phyloP scores from a whole-genome alignment of 1,140 invertebrate genomes.

The Homalodisca vitripennis region DNA sequence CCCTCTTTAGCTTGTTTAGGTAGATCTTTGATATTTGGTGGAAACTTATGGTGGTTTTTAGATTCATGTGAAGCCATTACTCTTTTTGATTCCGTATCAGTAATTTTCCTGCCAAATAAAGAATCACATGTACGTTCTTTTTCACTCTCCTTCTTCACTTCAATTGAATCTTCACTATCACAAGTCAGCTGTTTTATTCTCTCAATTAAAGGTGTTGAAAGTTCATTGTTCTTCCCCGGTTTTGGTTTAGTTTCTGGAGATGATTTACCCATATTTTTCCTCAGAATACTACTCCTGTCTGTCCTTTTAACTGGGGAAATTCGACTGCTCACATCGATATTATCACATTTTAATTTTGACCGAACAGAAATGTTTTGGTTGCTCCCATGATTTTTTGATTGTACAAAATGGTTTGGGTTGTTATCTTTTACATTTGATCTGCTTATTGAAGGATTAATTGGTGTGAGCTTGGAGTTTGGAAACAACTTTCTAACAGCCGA shows the following conservation, averaged over 20 bases:
- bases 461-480: slow-evolving; percentile 56
- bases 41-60: background rate
- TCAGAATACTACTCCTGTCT: slow-evolving; percentile 69
- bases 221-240: slow-evolving; percentile 54
- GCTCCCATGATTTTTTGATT: slow-evolving; percentile 44
- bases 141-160: background rate
- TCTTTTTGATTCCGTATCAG: slow-evolving; percentile 28
- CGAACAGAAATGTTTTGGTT: background rate
- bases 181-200: slow-evolving; percentile 77
- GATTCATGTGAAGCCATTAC: slow-evolving; percentile 16
- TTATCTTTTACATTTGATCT: slow-evolving; percentile 45
- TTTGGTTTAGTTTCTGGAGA: slow-evolving; percentile 48
- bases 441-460: slow-evolving; percentile 8
- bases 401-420: slow-evolving; percentile 39
- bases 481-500: slow-evolving; percentile 73
- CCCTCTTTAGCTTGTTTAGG: slow-evolving; percentile 38
- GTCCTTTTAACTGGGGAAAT: slow-evolving; percentile 49
- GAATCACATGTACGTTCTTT: no score
- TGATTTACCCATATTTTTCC: slow-evolving; percentile 66
- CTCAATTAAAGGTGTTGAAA: slow-evolving; percentile 63
- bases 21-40: slow-evolving; percentile 46
- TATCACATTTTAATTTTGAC: slow-evolving; percentile 38
- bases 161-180: slow-evolving; percentile 63
- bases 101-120: slow-evolving; percentile 44
- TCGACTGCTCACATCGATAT: slow-evolving; percentile 37